Evolutionary conservation across 2,888 invertebrate species (phyloP).

Genomic region (Oligia strigilis): DNA sequence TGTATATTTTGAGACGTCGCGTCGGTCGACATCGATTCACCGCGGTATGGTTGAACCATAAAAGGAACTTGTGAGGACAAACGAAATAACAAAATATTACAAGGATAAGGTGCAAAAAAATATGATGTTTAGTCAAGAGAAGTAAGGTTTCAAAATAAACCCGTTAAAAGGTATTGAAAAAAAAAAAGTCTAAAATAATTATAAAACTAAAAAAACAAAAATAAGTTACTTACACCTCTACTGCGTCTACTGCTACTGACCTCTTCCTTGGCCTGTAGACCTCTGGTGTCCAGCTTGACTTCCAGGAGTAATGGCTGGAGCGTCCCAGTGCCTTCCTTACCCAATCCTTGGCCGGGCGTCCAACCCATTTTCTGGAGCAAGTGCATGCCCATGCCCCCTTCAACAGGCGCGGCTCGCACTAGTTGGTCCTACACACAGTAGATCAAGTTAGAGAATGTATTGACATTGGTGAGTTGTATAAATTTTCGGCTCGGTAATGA

Average conservation of each 20-base stretch:
- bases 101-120: background rate
- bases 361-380: slow-evolving; percentile 99
- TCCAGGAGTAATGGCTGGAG: slow-evolving; percentile 97
- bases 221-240: slow-evolving; percentile 80
- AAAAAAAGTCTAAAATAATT: background rate
- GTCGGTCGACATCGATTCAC: background rate
- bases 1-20: background rate
- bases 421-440: slow-evolving; percentile 94
- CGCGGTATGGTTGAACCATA: background rate
- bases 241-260: slow-evolving; percentile 79
- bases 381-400: slow-evolving; percentile 98
- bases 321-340: slow-evolving; percentile 98
- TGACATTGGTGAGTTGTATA: slow-evolving; percentile 13
- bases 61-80: background rate
- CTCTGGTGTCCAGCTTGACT: slow-evolving; percentile 98
- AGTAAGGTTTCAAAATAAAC: background rate
- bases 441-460: slow-evolving; percentile 43
- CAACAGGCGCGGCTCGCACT: slow-evolving; percentile 96
- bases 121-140: background rate
- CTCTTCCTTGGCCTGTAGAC: slow-evolving; percentile 95
- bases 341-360: slow-evolving; percentile 98
- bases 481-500: slow-evolving; percentile 15
- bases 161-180: background rate
- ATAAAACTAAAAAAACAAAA: slow-evolving; percentile 4
- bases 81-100: background rate